Percentiles rank a stretch among this genome's conserved stretches.
Conservation (phyloP, 2,113 vertebrate species). For the Narcine bancroftii region DNA sequence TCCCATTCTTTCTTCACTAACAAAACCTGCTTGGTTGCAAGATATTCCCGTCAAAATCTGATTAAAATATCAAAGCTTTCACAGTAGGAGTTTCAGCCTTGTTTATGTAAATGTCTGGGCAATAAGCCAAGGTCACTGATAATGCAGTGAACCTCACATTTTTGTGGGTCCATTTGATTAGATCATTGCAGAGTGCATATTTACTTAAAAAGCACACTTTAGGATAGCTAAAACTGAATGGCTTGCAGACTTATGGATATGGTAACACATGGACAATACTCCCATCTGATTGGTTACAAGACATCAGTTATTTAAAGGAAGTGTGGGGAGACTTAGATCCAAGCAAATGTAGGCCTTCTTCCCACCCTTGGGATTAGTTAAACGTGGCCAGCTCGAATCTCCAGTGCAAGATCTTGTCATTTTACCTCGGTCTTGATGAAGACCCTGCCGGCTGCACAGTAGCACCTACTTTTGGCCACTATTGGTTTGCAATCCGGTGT, state of each 20-base stretch:
- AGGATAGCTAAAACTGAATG: background rate
- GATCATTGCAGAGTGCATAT: background rate
- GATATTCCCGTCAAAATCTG: background rate
- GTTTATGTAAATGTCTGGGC: background rate
- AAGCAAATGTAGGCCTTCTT: background rate
- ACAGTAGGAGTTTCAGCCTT: background rate
- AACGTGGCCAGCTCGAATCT: too few relatives aligned
- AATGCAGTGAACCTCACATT: background rate
- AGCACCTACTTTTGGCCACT: too few relatives aligned
- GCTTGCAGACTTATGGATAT: background rate
- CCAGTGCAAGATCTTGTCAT: too few relatives aligned
- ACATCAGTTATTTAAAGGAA: background rate
- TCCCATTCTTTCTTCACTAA: background rate
- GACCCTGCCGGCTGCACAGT: too few relatives aligned
- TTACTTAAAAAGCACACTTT: background rate
- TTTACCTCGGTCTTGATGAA: too few relatives aligned
- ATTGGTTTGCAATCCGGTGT: too few relatives aligned
- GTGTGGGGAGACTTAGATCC: background rate
- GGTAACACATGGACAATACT: background rate
- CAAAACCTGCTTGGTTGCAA: background rate
- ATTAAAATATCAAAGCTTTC: background rate
- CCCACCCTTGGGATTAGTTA: background rate
- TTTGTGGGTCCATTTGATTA: background rate
- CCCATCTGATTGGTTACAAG: too few relatives aligned
- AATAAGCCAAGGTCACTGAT: conserved; percentile 15